Conservation (phyloP, 2,888 invertebrate species). For the Drosophila pseudotakahashii region DNA sequence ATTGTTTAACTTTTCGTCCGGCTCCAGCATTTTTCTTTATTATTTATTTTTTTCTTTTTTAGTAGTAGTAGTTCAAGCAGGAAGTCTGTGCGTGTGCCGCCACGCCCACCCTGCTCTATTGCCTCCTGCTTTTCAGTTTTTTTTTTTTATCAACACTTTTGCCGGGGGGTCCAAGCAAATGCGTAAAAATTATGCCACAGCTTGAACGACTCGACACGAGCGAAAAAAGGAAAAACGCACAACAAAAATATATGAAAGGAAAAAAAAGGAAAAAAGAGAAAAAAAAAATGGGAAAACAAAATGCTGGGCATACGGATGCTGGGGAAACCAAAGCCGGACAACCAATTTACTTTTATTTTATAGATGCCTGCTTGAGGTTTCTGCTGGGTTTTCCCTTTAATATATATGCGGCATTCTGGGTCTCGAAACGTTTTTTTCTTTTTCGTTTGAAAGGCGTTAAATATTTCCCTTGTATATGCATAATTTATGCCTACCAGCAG, state of each 20-base stretch:
- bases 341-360: slow-evolving; percentile 59
- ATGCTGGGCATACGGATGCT: slow-evolving; percentile 13
- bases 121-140: background rate
- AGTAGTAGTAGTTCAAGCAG: slow-evolving; percentile 16
- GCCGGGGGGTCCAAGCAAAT: slow-evolving; percentile 43
- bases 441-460: slow-evolving; percentile 52
- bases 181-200: slow-evolving; percentile 65
- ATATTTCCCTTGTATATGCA: slow-evolving; percentile 52
- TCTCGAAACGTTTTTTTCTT: background rate
- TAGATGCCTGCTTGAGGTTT: slow-evolving; percentile 44
- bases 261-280: slow-evolving; percentile 11
- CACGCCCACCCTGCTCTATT: slow-evolving; percentile 22
- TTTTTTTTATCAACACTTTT: slow-evolving; percentile 33
- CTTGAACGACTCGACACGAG: slow-evolving; percentile 45
- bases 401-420: background rate
- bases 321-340: slow-evolving; percentile 37
- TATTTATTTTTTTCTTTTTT: slow-evolving; percentile 23
- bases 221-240: slow-evolving; percentile 30
- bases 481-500: slow-evolving; percentile 55
- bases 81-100: slow-evolving; percentile 35
- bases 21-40: slow-evolving; percentile 23
- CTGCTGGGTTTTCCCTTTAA: slow-evolving; percentile 11
- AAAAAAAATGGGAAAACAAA: slow-evolving; percentile 32
- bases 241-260: slow-evolving; percentile 10
- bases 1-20: slow-evolving; percentile 50